Base-by-base conservation (phyloP, 1,140 invertebrate genomes). In the Oedothorax gibbosus region DNA sequence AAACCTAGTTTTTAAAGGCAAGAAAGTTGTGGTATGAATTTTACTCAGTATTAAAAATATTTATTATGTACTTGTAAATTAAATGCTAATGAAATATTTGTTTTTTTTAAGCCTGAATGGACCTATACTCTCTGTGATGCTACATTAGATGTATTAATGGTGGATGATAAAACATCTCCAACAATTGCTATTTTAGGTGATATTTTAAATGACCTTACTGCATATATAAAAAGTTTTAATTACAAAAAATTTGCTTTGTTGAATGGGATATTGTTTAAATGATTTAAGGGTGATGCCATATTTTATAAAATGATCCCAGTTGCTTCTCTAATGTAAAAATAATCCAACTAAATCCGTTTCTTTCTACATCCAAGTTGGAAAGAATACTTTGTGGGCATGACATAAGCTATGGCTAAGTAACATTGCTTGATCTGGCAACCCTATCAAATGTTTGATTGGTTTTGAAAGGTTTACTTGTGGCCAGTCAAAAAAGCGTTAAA, bases 81-180 rank as follows among this genome's bases (percentile, higher is more conserved):
- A 20, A 11, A 57, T 57, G 5, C 35, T 51, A 18, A 51, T 57
- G 4, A 8, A 57, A n/a, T 73, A n/a, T 54, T 64, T n/a, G n/a
- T n/a, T n/a, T 9, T 53, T 78, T 77, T 56, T 1, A 21, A 85
- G 84, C 66, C 93, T 9, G 94, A 96, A 88, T 96, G 95, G 95
- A 91, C 89, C 57, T 95, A 93, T 89, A 94, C 94, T 87, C 89
- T 96, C 11, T 95, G 95, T 1, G 96, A 97, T 91, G 91, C 93
- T 87, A 92, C 95, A 53, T 87, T 94, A 54, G 93, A 93, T 62
- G 91, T 95, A 60, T 89, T 92, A 87, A 91, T 92, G 7, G 91
- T 95, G 77, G 91, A 88, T n/a, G 86, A 91, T 71, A 90, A 89
- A 69, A 90, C 89, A 57, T 90, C 91, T 71, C 91, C 92, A 86